Evolutionary conservation across 1,140 invertebrate genomes (phyloP).

Genomic region (Drosophila lini): DNA sequence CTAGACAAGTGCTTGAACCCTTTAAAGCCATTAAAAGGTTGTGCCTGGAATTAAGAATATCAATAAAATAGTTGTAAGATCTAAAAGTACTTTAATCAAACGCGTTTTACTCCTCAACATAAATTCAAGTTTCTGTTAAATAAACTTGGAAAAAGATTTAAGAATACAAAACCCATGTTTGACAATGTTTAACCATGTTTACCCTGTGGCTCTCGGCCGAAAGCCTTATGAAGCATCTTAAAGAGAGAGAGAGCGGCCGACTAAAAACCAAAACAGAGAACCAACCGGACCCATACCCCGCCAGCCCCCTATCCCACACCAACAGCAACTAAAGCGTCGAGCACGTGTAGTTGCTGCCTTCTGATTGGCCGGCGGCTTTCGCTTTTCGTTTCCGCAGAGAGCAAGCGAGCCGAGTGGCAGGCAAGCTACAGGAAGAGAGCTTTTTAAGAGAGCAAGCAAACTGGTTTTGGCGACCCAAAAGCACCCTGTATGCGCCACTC

Average conservation of each 20-base stretch:
- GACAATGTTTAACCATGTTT: constrained; percentile 30
- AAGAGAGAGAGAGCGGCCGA: constrained; percentile 36
- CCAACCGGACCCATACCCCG: neutral
- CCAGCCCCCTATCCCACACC: neutral
- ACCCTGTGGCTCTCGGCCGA: constrained; percentile 17
- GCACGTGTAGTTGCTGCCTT: constrained; percentile 72
- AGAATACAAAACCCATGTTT: constrained; percentile 5
- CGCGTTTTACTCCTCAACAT: neutral
- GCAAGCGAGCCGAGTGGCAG: neutral
- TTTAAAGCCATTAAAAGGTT: neutral
- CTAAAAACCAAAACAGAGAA: constrained; percentile 80
- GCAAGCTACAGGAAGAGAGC: constrained; percentile 11
- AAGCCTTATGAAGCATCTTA: constrained; percentile 10
- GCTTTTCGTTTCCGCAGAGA: constrained; percentile 63
- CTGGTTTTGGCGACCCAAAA: constrained; percentile 34
- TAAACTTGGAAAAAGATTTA: neutral
- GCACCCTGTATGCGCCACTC: constrained; percentile 50
- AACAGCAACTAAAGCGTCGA: constrained; percentile 30
- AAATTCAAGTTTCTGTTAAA: neutral
- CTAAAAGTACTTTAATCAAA: neutral
- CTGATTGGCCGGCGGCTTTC: constrained; percentile 76
- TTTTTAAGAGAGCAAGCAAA: constrained; percentile 33
- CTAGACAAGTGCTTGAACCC: too few relatives aligned
- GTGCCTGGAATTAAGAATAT: neutral
- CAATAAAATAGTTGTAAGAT: neutral